Percentiles rank a stretch among this genome's conserved stretches.
Conservation (phyloP, 92 coral and sea anemone genomes). For the Epizoanthus scotinus region DNA sequence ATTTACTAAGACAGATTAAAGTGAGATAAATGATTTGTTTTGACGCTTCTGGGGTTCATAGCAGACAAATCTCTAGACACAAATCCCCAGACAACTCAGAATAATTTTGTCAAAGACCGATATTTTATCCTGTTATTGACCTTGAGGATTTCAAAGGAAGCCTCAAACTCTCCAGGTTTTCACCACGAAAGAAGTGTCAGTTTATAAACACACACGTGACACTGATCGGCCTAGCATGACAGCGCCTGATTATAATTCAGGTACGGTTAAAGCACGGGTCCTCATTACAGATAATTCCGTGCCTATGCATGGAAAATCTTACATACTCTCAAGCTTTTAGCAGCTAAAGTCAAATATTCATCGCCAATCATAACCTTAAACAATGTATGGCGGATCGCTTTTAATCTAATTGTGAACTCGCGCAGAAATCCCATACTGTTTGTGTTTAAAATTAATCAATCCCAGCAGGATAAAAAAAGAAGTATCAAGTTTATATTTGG, state of each 20-base stretch:
- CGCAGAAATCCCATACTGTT: constrained; percentile 34
- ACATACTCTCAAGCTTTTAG: constrained; percentile 14
- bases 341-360: constrained; percentile 7
- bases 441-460: constrained; percentile 41
- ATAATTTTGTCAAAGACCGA: background rate
- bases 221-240: background rate
- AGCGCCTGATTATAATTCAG: constrained; percentile 10
- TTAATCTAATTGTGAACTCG: constrained; percentile 32
- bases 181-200: constrained; percentile 18
- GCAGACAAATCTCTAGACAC: background rate
- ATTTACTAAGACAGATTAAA: background rate
- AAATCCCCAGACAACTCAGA: background rate
- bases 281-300: background rate
- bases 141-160: background rate
- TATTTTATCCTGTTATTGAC: background rate
- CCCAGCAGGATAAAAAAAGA: constrained; percentile 19
- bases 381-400: background rate
- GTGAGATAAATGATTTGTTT: background rate
- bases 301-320: background rate
- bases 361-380: constrained; percentile 9
- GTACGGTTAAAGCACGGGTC: background rate
- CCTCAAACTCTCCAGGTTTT: background rate
- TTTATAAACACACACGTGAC: background rate
- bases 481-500: constrained; percentile 35
- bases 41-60: background rate